Conservation (phyloP, 2,888 invertebrate genomes). For the Piscicola geometra region DNA sequence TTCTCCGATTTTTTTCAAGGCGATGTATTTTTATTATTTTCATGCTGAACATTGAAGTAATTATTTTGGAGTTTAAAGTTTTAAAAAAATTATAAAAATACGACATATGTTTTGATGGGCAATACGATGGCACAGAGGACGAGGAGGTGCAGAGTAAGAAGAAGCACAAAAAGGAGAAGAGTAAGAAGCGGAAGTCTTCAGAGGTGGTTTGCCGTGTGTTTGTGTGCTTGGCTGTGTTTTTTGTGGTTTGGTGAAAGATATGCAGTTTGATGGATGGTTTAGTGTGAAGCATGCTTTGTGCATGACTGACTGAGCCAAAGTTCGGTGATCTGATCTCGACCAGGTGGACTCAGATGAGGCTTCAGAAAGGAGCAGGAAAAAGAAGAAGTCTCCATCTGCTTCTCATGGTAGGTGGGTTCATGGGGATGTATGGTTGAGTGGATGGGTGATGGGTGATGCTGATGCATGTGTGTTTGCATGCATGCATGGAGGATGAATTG, state of each 20-base stretch:
- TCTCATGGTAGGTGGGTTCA: background rate
- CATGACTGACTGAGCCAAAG: too few relatives aligned
- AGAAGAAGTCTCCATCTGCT: slow-evolving; percentile 17
- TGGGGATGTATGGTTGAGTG: background rate
- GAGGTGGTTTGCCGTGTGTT: background rate
- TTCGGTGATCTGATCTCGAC: too few relatives aligned
- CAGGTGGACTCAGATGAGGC: slow-evolving; percentile 11
- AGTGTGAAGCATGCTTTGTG: background rate
- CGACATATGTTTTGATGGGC: background rate
- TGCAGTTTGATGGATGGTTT: background rate
- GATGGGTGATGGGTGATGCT: background rate
- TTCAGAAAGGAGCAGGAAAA: slow-evolving; percentile 7
- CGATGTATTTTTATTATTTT: too few relatives aligned
- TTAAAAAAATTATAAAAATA: too few relatives aligned
- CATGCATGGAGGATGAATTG: background rate
- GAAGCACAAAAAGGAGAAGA: slow-evolving; percentile 5
- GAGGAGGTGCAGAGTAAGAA: background rate
- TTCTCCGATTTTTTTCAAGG: too few relatives aligned
- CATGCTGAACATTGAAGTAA: too few relatives aligned
- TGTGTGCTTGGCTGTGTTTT: background rate
- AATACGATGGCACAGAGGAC: background rate
- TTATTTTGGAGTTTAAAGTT: too few relatives aligned
- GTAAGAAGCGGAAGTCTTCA: slow-evolving; percentile 1
- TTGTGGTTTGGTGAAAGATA: background rate
- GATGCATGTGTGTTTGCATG: background rate